These are phyloP conservation scores for Halictus quadricinctus DNA, from an alignment of 2,888 invertebrate species.

Conservation along the genomic window DNA sequence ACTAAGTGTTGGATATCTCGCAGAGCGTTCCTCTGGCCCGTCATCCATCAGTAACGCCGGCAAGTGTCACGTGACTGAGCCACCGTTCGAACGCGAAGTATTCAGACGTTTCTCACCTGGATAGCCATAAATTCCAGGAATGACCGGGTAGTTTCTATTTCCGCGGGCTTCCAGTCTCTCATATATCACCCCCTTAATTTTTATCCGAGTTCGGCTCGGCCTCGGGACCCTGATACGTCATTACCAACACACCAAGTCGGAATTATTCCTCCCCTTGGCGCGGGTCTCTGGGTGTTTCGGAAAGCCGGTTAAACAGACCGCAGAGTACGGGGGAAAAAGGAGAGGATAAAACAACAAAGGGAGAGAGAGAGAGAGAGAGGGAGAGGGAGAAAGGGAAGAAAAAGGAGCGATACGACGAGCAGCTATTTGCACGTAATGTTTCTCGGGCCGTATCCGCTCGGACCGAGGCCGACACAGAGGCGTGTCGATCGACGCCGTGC, in stretches of 20 bases:
- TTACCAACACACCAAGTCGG: constrained; percentile 4
- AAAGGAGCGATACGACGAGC: constrained; percentile 11
- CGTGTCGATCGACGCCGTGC: constrained; percentile 56
- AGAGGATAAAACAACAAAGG: background rate
- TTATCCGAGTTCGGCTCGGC: background rate
- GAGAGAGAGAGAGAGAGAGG: background rate
- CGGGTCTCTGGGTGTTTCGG: background rate
- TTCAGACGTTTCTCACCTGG: background rate
- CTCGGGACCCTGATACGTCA: background rate
- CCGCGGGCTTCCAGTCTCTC: background rate
- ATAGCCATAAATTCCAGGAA: background rate
- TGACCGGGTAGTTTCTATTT: constrained; percentile 8
- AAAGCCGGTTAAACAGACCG: background rate
- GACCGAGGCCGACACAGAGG: constrained; percentile 31
- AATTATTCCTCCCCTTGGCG: constrained; percentile 1
- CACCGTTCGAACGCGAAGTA: background rate
- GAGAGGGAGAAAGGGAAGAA: background rate
- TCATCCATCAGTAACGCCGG: background rate
- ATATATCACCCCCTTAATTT: constrained; percentile 13
- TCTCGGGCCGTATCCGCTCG: constrained; percentile 43
- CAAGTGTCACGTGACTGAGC: background rate
- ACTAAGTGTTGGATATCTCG: background rate
- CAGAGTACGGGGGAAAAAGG: background rate
- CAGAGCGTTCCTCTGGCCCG: no score
- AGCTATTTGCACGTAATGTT: constrained; percentile 37